Percentiles rank a stretch among this genome's conserved stretches.
Conservation (phyloP, 2,888 invertebrate species). For the Yponomeuta malinellus region DNA sequence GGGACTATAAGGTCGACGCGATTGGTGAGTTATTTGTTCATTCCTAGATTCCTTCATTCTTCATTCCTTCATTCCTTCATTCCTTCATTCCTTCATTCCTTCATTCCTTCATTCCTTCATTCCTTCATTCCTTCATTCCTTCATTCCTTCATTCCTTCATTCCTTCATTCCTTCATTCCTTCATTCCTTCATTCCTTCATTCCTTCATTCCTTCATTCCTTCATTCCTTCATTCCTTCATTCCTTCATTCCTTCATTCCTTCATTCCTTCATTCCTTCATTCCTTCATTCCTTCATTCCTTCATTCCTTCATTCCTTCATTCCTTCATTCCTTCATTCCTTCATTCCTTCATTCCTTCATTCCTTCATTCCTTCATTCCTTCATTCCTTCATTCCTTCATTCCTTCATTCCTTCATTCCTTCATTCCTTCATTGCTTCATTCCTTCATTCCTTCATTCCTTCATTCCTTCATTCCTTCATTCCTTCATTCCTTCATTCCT, state of each 20-base stretch:
- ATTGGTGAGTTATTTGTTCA: conserved; percentile 36
- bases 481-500: no score
- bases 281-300: background rate
- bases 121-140: conserved; percentile 10
- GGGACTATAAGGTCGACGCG: conserved; percentile 77
- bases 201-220: conserved; percentile 2
- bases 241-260: background rate
- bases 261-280: background rate
- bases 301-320: conserved; percentile 3
- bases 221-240: conserved; percentile 3
- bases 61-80: conserved; percentile 2
- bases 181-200: background rate
- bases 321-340: background rate
- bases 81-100: conserved; percentile 4
- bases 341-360: conserved; percentile 1
- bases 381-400: no score
- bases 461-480: no score
- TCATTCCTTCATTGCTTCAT: no score
- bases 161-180: background rate
- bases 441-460: no score
- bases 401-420: no score
- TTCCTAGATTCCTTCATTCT: background rate
- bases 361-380: background rate
- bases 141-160: background rate
- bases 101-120: background rate